Conservation (phyloP, 2,888 invertebrate species). For the Ormyrus labotus region DNA sequence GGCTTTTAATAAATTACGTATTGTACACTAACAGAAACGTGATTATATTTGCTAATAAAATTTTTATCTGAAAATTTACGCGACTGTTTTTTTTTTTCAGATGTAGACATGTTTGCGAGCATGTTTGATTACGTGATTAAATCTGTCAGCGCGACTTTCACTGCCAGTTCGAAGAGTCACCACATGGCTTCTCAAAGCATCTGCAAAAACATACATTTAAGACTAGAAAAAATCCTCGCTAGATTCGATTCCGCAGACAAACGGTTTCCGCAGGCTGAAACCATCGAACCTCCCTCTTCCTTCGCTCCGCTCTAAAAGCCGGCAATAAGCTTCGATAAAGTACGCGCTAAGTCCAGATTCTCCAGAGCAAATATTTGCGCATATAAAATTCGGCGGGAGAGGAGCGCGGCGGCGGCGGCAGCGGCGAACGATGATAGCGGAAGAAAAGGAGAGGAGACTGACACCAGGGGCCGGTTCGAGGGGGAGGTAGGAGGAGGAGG, state of each 20-base stretch:
- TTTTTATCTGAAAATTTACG: no score
- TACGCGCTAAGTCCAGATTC: constrained; percentile 1
- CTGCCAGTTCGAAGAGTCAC: no score
- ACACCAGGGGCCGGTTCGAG: background rate
- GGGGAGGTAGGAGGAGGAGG: background rate
- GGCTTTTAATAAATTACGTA: no score
- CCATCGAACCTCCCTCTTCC: background rate
- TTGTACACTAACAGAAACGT: no score
- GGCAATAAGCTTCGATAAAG: constrained; percentile 11
- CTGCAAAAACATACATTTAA: background rate
- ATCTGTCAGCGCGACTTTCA: no score
- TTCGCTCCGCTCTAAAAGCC: background rate
- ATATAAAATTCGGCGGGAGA: background rate
- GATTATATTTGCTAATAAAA: no score
- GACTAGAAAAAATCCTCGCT: background rate
- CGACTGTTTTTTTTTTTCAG: no score
- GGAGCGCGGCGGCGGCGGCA: background rate
- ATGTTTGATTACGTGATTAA: no score
- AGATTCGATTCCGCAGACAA: background rate
- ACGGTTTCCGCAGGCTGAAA: background rate
- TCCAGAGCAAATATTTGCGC: constrained; percentile 3
- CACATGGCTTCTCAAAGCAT: no score
- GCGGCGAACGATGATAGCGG: background rate
- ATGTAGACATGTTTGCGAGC: no score
- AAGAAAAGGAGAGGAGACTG: background rate